phyloP scores from a whole-genome alignment of 2,113 vertebrate genomes.

The Myotis lucifugus region DNA sequence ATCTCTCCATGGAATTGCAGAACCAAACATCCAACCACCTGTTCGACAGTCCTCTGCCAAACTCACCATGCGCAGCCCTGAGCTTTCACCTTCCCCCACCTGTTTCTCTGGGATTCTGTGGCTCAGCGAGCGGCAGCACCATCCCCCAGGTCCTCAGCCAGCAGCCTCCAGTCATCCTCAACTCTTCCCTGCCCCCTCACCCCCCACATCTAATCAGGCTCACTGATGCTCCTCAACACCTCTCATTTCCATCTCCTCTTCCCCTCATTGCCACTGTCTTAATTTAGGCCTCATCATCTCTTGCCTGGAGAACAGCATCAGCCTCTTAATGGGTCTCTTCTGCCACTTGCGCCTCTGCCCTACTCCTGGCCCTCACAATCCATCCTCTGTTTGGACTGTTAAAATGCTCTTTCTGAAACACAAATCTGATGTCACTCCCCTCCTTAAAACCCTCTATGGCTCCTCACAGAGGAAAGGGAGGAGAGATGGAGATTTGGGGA shows the following conservation, averaged over 20 bases:
- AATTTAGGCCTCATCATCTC: slow-evolving; percentile 70
- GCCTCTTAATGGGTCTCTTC: slow-evolving; percentile 64
- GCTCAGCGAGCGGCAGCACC: slow-evolving; percentile 37
- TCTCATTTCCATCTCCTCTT: slow-evolving; percentile 65
- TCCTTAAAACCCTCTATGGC: neutral
- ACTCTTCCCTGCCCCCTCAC: slow-evolving; percentile 31
- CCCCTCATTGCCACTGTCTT: slow-evolving; percentile 66
- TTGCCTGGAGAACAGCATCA: slow-evolving; percentile 58
- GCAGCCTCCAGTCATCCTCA: slow-evolving; percentile 9
- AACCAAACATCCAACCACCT: slow-evolving; percentile 26
- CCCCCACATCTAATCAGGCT: slow-evolving; percentile 71
- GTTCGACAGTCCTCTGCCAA: neutral
- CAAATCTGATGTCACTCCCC: neutral
- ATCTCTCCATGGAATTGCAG: slow-evolving; percentile 30
- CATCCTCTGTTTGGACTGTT: neutral
- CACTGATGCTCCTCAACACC: slow-evolving; percentile 55
- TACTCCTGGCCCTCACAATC: neutral
- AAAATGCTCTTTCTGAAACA: neutral
- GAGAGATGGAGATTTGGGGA: neutral
- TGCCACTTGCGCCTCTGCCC: slow-evolving; percentile 30
- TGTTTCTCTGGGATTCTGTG: slow-evolving; percentile 12
- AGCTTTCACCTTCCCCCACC: neutral
- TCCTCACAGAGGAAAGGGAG: neutral
- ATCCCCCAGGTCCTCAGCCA: slow-evolving; percentile 35
- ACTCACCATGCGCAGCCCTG: neutral